Conservation (phyloP, 2,888 invertebrate species). For the Himalopsyche anomala region DNA sequence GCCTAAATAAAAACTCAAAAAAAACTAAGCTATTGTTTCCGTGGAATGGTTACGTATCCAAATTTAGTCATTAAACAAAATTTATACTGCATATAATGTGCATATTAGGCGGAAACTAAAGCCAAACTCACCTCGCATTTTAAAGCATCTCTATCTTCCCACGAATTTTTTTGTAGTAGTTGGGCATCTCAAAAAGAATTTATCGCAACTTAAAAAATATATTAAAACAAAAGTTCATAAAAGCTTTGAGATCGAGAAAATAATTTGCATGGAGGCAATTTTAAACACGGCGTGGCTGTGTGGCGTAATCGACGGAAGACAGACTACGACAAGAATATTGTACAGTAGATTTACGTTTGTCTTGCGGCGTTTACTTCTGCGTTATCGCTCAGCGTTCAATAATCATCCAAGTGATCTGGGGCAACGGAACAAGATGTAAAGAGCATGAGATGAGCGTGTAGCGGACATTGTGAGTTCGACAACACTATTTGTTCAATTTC, state of each 20-base stretch:
- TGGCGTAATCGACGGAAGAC: background rate
- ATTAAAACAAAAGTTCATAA: background rate
- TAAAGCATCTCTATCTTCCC: constrained; percentile 7
- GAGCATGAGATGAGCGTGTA: background rate
- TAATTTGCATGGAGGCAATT: background rate
- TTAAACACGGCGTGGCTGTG: background rate
- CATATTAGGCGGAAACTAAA: no score
- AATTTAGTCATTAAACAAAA: no score
- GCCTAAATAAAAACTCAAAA: no score
- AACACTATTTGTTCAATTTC: background rate
- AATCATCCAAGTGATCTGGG: background rate
- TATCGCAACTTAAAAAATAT: background rate
- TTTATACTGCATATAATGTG: no score
- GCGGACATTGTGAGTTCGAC: background rate
- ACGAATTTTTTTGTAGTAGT: background rate
- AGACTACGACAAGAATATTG: background rate
- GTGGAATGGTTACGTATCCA: no score
- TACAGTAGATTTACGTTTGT: background rate
- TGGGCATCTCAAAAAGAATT: background rate
- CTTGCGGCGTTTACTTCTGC: background rate
- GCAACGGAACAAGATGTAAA: background rate
- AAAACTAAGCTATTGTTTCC: no score
- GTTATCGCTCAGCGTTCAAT: background rate
- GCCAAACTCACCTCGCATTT: background rate
- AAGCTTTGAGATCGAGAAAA: constrained; percentile 15